These are phyloP conservation scores for Cheracebus regulus DNA, from an alignment of 2,797 vertebrate genomes.

Conservation along the genomic window DNA sequence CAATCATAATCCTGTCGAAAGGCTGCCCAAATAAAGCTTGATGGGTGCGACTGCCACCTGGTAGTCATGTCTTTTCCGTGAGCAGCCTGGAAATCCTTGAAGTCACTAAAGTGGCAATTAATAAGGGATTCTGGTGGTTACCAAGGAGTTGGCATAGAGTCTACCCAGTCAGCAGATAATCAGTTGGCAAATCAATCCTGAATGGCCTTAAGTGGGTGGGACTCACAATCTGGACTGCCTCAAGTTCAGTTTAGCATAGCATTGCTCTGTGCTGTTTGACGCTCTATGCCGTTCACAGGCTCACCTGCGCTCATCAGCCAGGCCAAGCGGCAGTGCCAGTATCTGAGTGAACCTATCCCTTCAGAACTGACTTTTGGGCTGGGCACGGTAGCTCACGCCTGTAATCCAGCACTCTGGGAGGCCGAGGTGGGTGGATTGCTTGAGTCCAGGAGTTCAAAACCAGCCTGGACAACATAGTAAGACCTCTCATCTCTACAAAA, in stretches of 20 bases:
- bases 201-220: not conserved
- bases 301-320: too few relatives aligned
- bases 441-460: not conserved
- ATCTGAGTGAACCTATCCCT: not conserved
- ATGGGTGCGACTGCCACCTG: not conserved
- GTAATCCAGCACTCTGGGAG: not conserved
- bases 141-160: not conserved
- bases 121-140: not conserved
- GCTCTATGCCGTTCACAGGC: not conserved
- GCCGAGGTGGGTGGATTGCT: not conserved
- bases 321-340: not conserved
- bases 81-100: not conserved
- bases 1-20: not conserved
- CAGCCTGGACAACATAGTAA: not conserved
- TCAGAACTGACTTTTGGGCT: not conserved
- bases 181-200: not conserved
- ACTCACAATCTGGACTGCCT: not conserved
- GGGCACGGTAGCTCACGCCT: not conserved
- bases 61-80: not conserved
- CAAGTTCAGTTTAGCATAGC: not conserved
- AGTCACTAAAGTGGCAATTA: not conserved
- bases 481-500: not conserved
- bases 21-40: not conserved
- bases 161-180: not conserved
- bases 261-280: fast-evolving